Conservation (phyloP, 2,113 vertebrate genomes). For the Promerops cafer region DNA sequence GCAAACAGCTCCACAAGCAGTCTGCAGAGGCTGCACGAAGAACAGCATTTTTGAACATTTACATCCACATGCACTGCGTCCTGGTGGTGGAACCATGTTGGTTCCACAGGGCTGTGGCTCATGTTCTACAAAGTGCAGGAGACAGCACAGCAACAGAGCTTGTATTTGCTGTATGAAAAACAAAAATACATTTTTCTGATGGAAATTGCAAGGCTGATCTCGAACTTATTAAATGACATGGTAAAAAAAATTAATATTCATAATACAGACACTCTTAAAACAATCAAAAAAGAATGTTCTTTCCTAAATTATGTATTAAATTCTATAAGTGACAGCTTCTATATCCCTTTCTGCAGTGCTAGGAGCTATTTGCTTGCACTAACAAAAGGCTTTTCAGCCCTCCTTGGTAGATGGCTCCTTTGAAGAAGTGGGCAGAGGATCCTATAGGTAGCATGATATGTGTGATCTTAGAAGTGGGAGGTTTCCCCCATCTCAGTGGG, state of each 20-base stretch:
- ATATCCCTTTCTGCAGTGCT: background rate
- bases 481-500: background rate
- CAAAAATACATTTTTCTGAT: background rate
- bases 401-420: background rate
- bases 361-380: background rate
- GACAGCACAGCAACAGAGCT: accelerated
- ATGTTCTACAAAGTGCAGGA: background rate
- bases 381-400: background rate
- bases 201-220: background rate
- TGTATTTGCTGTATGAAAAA: background rate
- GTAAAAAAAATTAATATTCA: background rate
- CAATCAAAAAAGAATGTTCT: background rate
- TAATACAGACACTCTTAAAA: background rate
- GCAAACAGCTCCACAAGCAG: background rate
- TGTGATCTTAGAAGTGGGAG: background rate
- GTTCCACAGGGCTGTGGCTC: background rate
- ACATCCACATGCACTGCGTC: accelerated
- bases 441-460: background rate
- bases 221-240: background rate
- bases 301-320: background rate
- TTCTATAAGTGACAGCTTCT: background rate
- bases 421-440: background rate
- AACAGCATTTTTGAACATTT: background rate
- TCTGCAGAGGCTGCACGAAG: background rate
- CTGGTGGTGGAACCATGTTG: accelerated